Conservation (phyloP, 2,888 invertebrate genomes). For the Macrosiphum euphorbiae region DNA sequence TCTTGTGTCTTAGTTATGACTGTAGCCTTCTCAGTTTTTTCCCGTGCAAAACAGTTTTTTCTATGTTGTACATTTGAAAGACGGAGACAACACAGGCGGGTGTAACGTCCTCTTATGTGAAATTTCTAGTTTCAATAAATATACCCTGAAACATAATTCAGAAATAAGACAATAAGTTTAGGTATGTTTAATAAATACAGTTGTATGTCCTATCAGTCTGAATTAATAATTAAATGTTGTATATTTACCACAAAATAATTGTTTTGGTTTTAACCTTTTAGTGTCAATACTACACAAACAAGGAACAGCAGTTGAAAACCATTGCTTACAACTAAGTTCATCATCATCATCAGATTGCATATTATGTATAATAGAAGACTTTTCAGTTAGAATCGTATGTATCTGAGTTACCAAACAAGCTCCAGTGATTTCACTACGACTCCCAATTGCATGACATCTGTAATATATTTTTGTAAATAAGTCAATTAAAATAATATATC, state of each 20-base stretch:
- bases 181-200: background rate
- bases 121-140: background rate
- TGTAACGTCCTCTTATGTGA: too few species aligned
- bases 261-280: slow-evolving; percentile 49
- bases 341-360: slow-evolving; percentile 27
- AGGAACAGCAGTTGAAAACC: slow-evolving; percentile 35
- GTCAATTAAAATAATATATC: background rate
- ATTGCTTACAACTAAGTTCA: slow-evolving; percentile 53
- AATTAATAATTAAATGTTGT: background rate
- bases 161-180: background rate
- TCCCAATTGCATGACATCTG: slow-evolving; percentile 41
- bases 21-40: too few species aligned
- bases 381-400: slow-evolving; percentile 3
- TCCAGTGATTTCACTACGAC: slow-evolving; percentile 51
- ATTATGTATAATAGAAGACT: background rate
- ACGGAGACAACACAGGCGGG: too few species aligned
- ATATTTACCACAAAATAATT: slow-evolving; percentile 51
- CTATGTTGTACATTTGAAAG: too few species aligned
- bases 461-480: slow-evolving; percentile 32
- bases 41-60: too few species aligned
- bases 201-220: background rate
- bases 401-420: slow-evolving; percentile 30
- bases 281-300: slow-evolving; percentile 35
- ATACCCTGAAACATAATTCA: background rate
- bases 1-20: too few species aligned